A percentile compares a stretch with the other conserved stretches of the same genome.
Conservation (phyloP, 64 coral and sea anemone species). For the Anthopleura sola region DNA sequence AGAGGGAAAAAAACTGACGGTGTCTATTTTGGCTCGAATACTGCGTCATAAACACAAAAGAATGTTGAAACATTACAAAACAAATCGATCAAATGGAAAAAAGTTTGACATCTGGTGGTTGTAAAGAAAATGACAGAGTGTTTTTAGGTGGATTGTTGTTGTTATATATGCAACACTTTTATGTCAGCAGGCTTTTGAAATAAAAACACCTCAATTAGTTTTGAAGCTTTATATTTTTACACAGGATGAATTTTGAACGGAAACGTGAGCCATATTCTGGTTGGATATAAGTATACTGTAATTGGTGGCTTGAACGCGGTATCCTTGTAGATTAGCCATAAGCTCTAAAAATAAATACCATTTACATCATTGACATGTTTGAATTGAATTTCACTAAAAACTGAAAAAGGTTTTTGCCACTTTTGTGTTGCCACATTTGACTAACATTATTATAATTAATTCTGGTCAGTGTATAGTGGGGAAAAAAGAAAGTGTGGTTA, state of each 20-base stretch:
- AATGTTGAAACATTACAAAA: not conserved
- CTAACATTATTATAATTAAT: too few species aligned
- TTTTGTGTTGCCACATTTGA: too few species aligned
- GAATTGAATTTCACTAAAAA: not conserved
- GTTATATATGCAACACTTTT: not conserved
- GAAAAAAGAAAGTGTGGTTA: too few species aligned
- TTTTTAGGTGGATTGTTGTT: not conserved
- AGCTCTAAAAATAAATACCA: too few species aligned
- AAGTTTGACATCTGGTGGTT: not conserved
- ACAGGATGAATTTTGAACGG: not conserved
- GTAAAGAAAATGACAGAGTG: not conserved
- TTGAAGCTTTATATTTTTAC: not conserved
- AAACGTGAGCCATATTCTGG: not conserved
- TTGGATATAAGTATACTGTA: not conserved
- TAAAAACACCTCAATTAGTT: conserved; percentile 3
- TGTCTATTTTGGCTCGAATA: not conserved
- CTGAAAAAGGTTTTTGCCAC: too few species aligned
- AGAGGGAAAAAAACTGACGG: not conserved
- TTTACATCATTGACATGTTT: not conserved
- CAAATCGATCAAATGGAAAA: not conserved
- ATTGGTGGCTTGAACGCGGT: not conserved
- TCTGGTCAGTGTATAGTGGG: too few species aligned
- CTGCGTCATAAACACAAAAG: conserved; percentile 2
- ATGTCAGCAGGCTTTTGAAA: not conserved
- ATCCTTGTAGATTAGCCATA: not conserved